phyloP scores from a whole-genome alignment of 2,113 vertebrate species.

The Ranitomeya imitator region DNA sequence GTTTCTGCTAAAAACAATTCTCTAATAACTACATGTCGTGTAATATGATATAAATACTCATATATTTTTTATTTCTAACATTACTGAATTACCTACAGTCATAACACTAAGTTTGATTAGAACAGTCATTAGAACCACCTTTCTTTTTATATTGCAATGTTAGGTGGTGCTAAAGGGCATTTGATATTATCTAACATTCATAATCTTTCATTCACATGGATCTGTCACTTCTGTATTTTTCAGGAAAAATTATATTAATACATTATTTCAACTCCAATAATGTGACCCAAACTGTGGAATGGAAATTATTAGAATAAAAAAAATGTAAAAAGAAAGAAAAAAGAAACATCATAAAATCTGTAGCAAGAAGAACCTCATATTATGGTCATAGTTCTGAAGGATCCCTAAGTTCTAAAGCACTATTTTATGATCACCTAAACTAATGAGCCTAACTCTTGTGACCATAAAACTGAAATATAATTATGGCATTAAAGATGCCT shows the following conservation, averaged over 20 bases:
- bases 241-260: slow-evolving; percentile 18
- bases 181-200: slow-evolving; percentile 3
- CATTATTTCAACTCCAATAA: background rate
- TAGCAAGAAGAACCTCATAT: slow-evolving; percentile 57
- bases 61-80: background rate
- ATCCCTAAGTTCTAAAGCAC: slow-evolving; percentile 68
- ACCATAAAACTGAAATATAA: slow-evolving; percentile 89
- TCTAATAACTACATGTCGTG: background rate
- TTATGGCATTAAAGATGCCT: slow-evolving; percentile 91
- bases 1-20: background rate
- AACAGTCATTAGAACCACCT: background rate
- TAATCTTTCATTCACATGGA: background rate
- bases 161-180: background rate
- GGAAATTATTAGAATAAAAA: slow-evolving; percentile 40
- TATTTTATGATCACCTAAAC: slow-evolving; percentile 76
- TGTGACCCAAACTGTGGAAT: slow-evolving; percentile 24
- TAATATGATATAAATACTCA: background rate
- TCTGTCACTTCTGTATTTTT: slow-evolving; percentile 6
- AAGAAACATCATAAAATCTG: slow-evolving; percentile 61
- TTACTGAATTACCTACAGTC: background rate
- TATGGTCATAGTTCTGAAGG: slow-evolving; percentile 57
- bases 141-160: slow-evolving; percentile 3
- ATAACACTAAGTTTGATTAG: background rate
- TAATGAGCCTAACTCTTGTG: slow-evolving; percentile 81
- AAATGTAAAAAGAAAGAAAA: background rate